Base-by-base conservation (phyloP, 2,888 invertebrate species). In the Pyrochroa serraticornis region DNA sequence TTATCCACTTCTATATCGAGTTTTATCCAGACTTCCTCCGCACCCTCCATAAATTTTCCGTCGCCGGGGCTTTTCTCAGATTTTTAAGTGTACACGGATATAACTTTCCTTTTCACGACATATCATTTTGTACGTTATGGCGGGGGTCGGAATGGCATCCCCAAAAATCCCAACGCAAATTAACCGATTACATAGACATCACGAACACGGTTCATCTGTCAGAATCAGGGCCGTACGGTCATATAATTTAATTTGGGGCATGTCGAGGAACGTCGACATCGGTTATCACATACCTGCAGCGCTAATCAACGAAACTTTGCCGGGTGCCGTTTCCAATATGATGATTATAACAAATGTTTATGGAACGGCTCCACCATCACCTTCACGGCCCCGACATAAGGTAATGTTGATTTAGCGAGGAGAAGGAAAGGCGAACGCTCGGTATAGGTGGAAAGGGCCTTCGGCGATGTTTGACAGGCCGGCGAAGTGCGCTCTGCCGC, bases 1-100 rank as follows among this genome's bases (percentile, higher is more conserved):
- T 68, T 69, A 70, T 67, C 70, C 69, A 64, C 64, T 71, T 67
- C 68, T 69, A 68, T 70, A 69, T 68, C 69, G 66, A 65, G 69
- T 69, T 70, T 70, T 67, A 69, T 71, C 67, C 68, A 62, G 63
- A 64, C 62, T 67, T 64, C 61, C 64, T 62, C 53, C 63, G 62
- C 63, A 49, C 61, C 63, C 64, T 64, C 67, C 64, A 72, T 73
- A 73, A 73, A 73, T 73, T 68, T 68, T 58, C 53, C 62, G 62
- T 59, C 58, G 58, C 62, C 58, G 34, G 52, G 53, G 58, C 58
- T 59, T 61, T 58, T 48, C 58, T 33, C 55, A 58, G 63, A 67
- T 67, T 67, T 67, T 67, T 67, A 64, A 66, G 63, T 66, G 60
- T 66, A 67, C 60, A 53, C 57, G 62, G 62, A 59, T 62, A 58